Base-by-base conservation (phyloP, 2,888 invertebrate species). In the Acrobasis consociella region DNA sequence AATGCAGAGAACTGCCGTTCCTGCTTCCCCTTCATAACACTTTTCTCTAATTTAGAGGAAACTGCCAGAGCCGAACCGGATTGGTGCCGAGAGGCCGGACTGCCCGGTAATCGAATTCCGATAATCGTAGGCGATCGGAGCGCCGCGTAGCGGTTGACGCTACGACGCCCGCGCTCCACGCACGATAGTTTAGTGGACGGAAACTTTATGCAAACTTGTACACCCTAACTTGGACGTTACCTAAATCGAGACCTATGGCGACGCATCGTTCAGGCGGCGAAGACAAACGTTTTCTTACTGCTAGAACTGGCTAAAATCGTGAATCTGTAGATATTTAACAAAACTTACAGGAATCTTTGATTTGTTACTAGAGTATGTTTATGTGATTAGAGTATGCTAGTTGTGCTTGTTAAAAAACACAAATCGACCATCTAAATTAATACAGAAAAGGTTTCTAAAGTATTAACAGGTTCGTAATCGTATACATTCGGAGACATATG, bases 1-100 rank as follows among this genome's bases (percentile, higher is more conserved):
- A 88, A 86, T 88, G 86, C 87, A 86, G 84, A 84, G 83, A 82
- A 82, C 76, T 76, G 78, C 75, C 76, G 77, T 76, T 72, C 75
- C 72, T 75, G 73, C 71, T 76, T 79, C 82, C 85, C 85, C 82
- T 83, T 82, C 78, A 80, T 80, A 79, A 85, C 75, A 83, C 79
- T 80, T 82, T 85, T 82, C 77, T 79, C 75, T 74, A 77, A 80
- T 77, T 80, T 71, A 63, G 69, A 78, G 74, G 71, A 78, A 74
- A 67, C 70, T 69, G 64, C 67, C 70, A 69, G 53, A 53, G 53
- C 56, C 42, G 56, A 17, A 56, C 16, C 56, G 42, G 22, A 7
- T 56, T 16, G 56, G 42, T 56, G 42, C 56, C 56, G n/a, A 17
- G 42, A 46, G 46, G 58, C 16, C 62, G 56, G 59, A 42, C 60